phyloP scores from a whole-genome alignment of 2,113 vertebrate species.

The Podarcis cretensis region DNA sequence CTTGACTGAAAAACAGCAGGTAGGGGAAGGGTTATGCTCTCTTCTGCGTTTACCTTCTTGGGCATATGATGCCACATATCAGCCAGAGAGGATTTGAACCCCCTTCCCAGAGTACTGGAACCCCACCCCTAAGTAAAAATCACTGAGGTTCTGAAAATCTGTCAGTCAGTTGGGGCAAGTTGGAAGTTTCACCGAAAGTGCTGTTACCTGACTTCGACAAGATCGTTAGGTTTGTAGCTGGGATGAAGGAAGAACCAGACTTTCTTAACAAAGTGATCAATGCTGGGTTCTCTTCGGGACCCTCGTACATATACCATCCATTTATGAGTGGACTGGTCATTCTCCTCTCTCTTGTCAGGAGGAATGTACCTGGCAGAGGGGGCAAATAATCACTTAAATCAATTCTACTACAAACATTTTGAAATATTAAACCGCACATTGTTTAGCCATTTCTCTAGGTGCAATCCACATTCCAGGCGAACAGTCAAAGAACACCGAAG shows the following conservation, averaged over 20 bases:
- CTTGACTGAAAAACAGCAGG: background rate
- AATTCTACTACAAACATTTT: no score
- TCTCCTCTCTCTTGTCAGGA: conserved; percentile 97
- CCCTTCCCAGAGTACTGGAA: no score
- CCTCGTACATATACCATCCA: conserved; percentile 99
- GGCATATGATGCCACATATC: background rate
- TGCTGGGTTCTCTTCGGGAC: conserved; percentile 93
- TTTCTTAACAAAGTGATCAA: conserved; percentile 98
- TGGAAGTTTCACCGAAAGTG: background rate
- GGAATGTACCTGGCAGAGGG: conserved; percentile 89
- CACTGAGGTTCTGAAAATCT: conserved; percentile 31
- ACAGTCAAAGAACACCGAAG: conserved; percentile 13
- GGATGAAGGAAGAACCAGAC: conserved; percentile 99
- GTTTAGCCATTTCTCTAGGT: conserved; percentile 17
- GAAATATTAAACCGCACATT: background rate
- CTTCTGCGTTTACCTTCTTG: background rate
- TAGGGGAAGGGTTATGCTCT: background rate
- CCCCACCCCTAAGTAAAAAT: background rate
- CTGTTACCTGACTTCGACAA: conserved; percentile 95
- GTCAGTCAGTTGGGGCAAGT: conserved; percentile 21
- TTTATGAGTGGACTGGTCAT: conserved; percentile 98
- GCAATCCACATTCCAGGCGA: conserved; percentile 17
- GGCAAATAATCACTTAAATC: background rate
- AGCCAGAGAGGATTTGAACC: background rate
- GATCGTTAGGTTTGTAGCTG: conserved; percentile 98